A percentile compares a stretch with the other conserved stretches of the same genome.
Conservation (phyloP, 2,888 invertebrate species). For the Eupithecia subumbrata region DNA sequence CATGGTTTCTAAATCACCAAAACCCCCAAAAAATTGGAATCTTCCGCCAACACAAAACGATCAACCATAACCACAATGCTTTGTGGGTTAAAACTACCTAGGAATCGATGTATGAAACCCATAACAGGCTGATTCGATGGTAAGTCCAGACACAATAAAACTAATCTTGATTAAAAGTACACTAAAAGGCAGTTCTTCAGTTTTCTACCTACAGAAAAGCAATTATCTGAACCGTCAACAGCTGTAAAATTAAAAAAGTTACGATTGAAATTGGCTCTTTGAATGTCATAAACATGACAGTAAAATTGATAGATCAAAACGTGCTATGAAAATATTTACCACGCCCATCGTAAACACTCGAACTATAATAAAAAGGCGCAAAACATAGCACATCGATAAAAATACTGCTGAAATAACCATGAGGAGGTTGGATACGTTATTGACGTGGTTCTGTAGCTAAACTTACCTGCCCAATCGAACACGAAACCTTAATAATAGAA, state of each 20-base stretch:
- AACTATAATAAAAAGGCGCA: conserved; percentile 26
- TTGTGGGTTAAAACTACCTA: not conserved
- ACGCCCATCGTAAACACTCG: conserved; percentile 27
- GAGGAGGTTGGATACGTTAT: not conserved
- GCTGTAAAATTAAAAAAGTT: conserved; percentile 25
- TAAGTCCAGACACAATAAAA: not conserved
- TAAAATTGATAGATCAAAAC: conserved; percentile 27
- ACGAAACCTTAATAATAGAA: too few species aligned
- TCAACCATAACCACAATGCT: too few species aligned
- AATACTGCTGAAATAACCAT: conserved; percentile 10
- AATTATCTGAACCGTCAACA: conserved; percentile 27
- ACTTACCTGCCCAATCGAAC: not conserved
- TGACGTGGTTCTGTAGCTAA: not conserved
- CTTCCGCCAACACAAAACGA: too few species aligned
- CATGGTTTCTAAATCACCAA: too few species aligned
- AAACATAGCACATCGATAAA: conserved; percentile 17
- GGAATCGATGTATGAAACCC: too few species aligned
- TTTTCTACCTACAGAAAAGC: not conserved
- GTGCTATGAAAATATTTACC: conserved; percentile 31
- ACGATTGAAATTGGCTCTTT: conserved; percentile 22
- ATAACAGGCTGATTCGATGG: too few species aligned
- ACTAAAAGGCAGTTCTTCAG: not conserved
- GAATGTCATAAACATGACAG: conserved; percentile 28
- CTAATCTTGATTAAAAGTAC: not conserved
- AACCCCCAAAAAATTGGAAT: too few species aligned